Evolutionary conservation across 2,888 invertebrate genomes (phyloP).

Genomic region (Pseudococcus viburni): DNA sequence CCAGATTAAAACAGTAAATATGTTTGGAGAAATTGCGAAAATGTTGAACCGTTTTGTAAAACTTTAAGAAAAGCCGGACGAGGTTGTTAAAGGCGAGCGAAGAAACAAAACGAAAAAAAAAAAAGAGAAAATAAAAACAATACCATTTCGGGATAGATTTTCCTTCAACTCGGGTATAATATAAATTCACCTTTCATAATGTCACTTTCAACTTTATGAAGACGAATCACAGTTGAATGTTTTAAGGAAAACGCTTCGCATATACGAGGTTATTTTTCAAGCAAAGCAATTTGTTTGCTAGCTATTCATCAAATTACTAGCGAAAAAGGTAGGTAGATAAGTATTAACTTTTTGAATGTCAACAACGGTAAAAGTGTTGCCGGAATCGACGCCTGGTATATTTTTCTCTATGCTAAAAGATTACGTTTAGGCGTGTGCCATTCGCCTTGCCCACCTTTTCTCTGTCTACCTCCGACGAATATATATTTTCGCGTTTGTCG

Average conservation of each 20-base stretch:
- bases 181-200: conserved; percentile 38
- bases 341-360: conserved; percentile 42
- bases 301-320: conserved; percentile 38
- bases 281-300: conserved; percentile 7
- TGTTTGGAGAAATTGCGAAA: conserved; percentile 19
- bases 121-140: conserved; percentile 29
- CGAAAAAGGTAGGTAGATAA: conserved; percentile 8
- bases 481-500: background rate
- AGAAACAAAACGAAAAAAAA: background rate
- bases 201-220: conserved; percentile 48
- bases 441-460: too few relatives aligned
- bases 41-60: conserved; percentile 27
- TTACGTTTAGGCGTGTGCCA: too few relatives aligned
- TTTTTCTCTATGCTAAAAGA: background rate
- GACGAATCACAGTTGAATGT: conserved; percentile 46
- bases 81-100: background rate
- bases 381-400: conserved; percentile 5
- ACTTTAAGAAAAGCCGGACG: background rate
- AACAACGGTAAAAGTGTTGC: conserved; percentile 25
- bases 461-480: background rate
- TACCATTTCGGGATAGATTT: conserved; percentile 43
- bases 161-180: background rate
- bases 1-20: conserved; percentile 39
- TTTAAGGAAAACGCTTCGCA: conserved; percentile 10
- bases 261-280: conserved; percentile 41